Conservation (phyloP, 2,797 vertebrate genomes). For the Poeciliopsis presidionis region DNA sequence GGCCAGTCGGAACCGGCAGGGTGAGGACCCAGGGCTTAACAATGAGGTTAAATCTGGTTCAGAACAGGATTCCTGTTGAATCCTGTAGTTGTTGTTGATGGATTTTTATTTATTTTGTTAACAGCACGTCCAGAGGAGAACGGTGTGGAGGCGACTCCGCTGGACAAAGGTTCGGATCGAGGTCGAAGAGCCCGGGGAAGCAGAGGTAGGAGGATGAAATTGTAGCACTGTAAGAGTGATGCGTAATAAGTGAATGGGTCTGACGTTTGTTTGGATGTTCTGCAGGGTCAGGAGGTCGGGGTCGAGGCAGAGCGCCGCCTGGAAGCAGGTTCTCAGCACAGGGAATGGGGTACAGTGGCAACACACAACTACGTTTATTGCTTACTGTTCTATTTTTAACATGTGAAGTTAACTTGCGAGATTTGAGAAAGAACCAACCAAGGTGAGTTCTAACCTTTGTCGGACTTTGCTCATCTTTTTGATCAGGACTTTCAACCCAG, state of each 20-base stretch:
- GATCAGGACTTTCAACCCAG: slow-evolving; percentile 92
- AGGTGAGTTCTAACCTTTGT: neutral
- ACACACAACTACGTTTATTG: neutral
- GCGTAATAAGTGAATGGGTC: neutral
- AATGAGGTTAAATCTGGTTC: neutral
- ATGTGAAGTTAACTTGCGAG: neutral
- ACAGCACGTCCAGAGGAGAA: slow-evolving; percentile 91
- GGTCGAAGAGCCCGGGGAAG: slow-evolving; percentile 72
- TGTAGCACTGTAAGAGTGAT: neutral
- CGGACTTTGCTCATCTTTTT: neutral
- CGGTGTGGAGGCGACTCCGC: slow-evolving; percentile 86
- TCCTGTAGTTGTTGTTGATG: neutral
- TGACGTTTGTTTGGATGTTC: slow-evolving; percentile 37
- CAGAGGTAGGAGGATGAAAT: slow-evolving; percentile 78
- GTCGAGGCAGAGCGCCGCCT: slow-evolving; percentile 86
- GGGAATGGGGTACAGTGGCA: slow-evolving; percentile 90
- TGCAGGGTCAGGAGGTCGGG: slow-evolving; percentile 88
- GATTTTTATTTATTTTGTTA: neutral
- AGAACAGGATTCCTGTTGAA: neutral
- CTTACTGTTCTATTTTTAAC: neutral
- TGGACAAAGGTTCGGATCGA: slow-evolving; percentile 83
- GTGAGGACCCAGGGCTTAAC: slow-evolving; percentile 63
- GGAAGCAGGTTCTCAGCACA: slow-evolving; percentile 92
- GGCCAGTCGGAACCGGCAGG: slow-evolving; percentile 84
- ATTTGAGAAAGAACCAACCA: neutral